phyloP scores from a whole-genome alignment of 1,140 invertebrate species.

The Trichonephila clavata region DNA sequence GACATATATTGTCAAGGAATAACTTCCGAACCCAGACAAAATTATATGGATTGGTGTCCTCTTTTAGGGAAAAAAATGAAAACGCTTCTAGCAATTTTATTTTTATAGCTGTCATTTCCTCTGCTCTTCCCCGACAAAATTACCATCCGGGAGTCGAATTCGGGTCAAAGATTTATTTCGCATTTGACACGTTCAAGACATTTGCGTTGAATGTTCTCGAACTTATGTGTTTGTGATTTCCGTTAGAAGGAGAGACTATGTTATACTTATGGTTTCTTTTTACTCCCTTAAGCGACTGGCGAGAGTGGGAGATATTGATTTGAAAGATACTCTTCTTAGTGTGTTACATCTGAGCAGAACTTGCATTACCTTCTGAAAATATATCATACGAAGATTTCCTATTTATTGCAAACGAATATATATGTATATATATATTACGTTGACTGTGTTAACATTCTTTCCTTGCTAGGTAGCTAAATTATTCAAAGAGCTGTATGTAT shows the following conservation, averaged over 20 bases:
- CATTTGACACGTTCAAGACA: conserved; percentile 36
- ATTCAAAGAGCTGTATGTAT: too few species aligned
- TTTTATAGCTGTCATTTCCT: conserved; percentile 54
- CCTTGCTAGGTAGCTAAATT: too few species aligned
- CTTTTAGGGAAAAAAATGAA: neutral
- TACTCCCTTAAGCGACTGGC: neutral
- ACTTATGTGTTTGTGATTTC: conserved; percentile 22
- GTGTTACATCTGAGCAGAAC: neutral
- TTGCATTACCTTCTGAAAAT: neutral
- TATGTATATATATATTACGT: too few species aligned
- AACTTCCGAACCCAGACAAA: neutral
- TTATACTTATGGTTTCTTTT: neutral
- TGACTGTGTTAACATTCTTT: too few species aligned
- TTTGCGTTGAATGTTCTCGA: conserved; percentile 36
- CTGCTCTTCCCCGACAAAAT: conserved; percentile 19
- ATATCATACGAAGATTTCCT: too few species aligned
- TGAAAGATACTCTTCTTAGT: neutral
- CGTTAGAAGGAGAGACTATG: neutral
- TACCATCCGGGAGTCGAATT: conserved; percentile 29
- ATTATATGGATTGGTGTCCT: neutral
- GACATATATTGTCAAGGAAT: conserved; percentile 44
- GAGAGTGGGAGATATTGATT: neutral
- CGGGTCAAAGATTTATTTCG: conserved; percentile 49
- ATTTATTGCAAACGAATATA: too few species aligned
- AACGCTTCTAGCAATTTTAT: conserved; percentile 23